These are phyloP conservation scores for Spermophilus dauricus DNA, from an alignment of 2,113 vertebrate genomes.

Conservation along the genomic window DNA sequence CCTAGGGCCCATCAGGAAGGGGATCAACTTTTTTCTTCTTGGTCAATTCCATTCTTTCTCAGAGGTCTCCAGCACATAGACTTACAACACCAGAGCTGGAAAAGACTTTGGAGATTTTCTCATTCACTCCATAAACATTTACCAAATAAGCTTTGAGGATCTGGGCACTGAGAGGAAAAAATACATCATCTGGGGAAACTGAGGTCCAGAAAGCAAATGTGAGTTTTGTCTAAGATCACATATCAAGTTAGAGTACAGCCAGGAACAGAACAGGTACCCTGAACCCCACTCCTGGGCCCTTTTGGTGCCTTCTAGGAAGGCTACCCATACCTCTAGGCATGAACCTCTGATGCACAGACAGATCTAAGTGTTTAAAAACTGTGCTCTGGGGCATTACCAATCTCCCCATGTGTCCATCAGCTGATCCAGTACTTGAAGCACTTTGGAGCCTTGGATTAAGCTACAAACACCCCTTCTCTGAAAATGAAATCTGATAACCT, in stretches of 20 bases:
- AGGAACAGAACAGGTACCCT: neutral
- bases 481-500: neutral
- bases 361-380: neutral
- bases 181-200: neutral
- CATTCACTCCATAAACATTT: conserved; percentile 11
- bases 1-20: neutral
- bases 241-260: neutral
- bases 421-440: neutral
- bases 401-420: neutral
- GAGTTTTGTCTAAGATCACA: neutral
- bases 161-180: neutral
- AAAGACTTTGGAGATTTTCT: neutral
- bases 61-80: neutral
- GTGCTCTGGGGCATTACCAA: neutral
- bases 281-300: neutral
- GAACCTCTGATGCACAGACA: neutral
- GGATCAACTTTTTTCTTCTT: neutral
- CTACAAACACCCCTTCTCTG: neutral
- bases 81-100: neutral
- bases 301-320: neutral
- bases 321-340: too few relatives aligned
- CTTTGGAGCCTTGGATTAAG: neutral
- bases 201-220: neutral
- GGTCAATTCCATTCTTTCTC: neutral
- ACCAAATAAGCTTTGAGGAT: neutral